Percentiles rank a stretch among this genome's conserved stretches.
Conservation (phyloP, 2,113 vertebrate genomes). For the Euleptes europaea region DNA sequence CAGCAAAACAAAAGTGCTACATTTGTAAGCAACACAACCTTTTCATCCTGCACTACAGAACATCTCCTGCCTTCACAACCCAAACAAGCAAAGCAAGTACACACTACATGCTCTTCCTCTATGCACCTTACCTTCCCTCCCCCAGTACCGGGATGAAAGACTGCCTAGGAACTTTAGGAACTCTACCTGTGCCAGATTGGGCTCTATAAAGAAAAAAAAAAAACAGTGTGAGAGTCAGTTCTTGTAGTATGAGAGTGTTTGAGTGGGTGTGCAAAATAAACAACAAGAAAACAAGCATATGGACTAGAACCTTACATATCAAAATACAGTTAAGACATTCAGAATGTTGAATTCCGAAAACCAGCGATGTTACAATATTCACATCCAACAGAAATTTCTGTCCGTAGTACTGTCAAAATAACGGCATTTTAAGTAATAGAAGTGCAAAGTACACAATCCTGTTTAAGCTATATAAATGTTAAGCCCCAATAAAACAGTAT, state of each 20-base stretch:
- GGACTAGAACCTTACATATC: neutral
- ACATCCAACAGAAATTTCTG: neutral
- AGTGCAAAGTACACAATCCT: no score
- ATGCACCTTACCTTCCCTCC: neutral
- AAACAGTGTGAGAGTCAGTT: no score
- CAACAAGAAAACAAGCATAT: neutral
- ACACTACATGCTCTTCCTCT: neutral
- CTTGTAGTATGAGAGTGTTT: no score
- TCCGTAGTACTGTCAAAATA: neutral
- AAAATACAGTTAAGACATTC: neutral
- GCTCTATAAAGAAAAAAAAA: no score
- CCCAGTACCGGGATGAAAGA: neutral
- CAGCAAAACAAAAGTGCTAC: neutral
- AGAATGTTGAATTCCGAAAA: neutral
- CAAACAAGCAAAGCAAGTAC: neutral
- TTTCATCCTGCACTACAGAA: neutral
- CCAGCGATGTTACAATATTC: neutral
- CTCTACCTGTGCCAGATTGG: no score
- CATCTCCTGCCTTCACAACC: neutral
- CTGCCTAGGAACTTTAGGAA: no score
- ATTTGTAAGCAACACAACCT: neutral
- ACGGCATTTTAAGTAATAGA: no score
- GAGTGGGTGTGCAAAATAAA: no score
- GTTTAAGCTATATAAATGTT: neutral
- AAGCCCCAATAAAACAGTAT: neutral